Conservation (phyloP, 92 coral and sea anemone genomes). For the Galaxea fascicularis region DNA sequence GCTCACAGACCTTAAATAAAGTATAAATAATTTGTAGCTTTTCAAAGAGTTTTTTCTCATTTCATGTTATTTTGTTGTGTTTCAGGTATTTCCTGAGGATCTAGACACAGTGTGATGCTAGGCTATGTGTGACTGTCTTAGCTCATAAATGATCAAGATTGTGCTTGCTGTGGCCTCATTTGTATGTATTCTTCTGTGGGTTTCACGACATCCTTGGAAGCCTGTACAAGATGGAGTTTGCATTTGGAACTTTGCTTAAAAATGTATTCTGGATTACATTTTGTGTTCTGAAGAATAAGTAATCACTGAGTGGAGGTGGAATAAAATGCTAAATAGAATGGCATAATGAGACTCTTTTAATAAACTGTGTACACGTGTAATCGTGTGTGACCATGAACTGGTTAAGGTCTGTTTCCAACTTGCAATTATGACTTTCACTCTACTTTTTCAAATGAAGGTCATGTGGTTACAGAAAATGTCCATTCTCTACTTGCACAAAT, state of each 20-base stretch:
- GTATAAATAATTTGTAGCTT: no score
- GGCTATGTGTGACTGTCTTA: constrained; percentile 1
- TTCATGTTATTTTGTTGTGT: neutral
- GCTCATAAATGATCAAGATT: neutral
- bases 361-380: no score
- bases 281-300: neutral
- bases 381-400: no score
- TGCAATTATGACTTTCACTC: no score
- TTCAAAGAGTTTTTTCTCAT: neutral
- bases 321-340: neutral
- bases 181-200: neutral
- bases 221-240: constrained; percentile 3
- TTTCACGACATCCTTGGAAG: constrained; percentile 4
- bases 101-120: neutral
- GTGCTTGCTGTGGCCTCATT: neutral
- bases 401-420: no score
- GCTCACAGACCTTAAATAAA: no score
- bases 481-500: no score
- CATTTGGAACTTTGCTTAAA: neutral
- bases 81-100: constrained; percentile 25
- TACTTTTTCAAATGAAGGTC: no score
- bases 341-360: no score
- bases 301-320: neutral
- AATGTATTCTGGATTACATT: neutral
- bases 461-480: no score